Evolutionary conservation across 2,797 vertebrate genomes (phyloP).

Genomic region (Clamator glandarius): DNA sequence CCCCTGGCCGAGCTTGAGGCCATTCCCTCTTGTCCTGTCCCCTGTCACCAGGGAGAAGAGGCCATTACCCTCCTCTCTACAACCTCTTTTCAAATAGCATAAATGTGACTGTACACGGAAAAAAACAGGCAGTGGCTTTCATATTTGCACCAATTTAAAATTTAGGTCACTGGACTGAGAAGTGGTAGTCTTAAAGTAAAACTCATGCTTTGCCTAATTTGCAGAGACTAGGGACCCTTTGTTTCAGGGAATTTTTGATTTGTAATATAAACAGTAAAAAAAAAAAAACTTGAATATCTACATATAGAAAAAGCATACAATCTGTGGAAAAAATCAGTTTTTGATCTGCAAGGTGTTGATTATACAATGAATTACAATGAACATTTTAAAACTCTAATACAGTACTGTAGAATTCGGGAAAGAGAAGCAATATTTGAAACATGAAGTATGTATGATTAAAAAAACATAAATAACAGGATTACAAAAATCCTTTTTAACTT

Average conservation of each 20-base stretch:
- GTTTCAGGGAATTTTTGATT: neutral
- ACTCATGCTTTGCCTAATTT: neutral
- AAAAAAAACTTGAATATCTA: neutral
- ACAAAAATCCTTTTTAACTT: constrained; percentile 27
- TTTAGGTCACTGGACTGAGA: constrained; percentile 37
- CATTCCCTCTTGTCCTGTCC: too few relatives aligned
- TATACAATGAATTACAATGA: neutral
- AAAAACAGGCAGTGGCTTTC: neutral
- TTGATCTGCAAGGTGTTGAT: neutral
- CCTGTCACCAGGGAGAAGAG: too few relatives aligned
- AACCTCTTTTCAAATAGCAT: constrained; percentile 41
- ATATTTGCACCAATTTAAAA: constrained; percentile 4
- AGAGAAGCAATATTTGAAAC: neutral
- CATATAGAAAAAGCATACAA: neutral
- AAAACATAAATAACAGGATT: constrained; percentile 27
- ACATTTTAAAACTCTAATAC: neutral
- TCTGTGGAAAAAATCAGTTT: neutral
- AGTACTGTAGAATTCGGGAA: neutral
- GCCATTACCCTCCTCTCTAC: too few relatives aligned
- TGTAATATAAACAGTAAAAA: neutral
- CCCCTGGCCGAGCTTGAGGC: too few relatives aligned
- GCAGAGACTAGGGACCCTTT: neutral
- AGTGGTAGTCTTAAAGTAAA: neutral
- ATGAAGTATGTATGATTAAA: neutral
- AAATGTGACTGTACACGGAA: constrained; percentile 10